Base-by-base conservation (phyloP, 2,888 invertebrate species). In the Drosophila lutescens region DNA sequence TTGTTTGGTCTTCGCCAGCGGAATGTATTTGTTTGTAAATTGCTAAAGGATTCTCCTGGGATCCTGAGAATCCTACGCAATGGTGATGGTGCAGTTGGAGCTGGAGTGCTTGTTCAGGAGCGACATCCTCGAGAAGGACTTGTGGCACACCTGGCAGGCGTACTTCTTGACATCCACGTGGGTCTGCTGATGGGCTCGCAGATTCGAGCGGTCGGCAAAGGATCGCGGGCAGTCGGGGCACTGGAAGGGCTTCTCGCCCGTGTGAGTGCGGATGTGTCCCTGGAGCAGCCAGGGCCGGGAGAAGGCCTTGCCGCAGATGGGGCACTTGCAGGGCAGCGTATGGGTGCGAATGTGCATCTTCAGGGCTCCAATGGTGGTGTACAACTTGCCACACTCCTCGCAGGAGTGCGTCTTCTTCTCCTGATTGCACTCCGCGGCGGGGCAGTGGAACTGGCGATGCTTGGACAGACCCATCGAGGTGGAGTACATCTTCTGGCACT, bases 361-460 rank as follows among this genome's bases (percentile, higher is more conserved):
- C 4, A 92, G 86, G 0, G 92, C 92, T 6, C 92, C 92, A 17
- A 91, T 80, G 7, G 92, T 90, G n/a, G 90, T 92, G 60, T 92
- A 92, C 10, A 89, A 80, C 69, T 92, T 92, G 41, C 92, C 91
- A 49, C 92, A 92, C 17, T 91, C 89, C 47, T 91, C 85, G 47
- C 92, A 92, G 15, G 89, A 79, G 61, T 91, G 91, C 41, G 97
- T 96, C 92, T 98, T 98, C 92, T 97, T 96, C 57, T 97, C 96
- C 53, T 95, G 94, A 75, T 96, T 96, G 55, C 96, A 96, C 74
- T 95, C 95, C 71, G 96, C 95, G 0, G 97, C 97, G 0, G 96
- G 95, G 91, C 98, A 98, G 89, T 99, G 98, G 93, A 98, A 98
- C 91, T 98, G 98, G 72, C 97, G 96, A 91, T 99, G 99, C 92